Conservation (phyloP, 2,797 vertebrate species). For the Crypturellus tataupa region DNA sequence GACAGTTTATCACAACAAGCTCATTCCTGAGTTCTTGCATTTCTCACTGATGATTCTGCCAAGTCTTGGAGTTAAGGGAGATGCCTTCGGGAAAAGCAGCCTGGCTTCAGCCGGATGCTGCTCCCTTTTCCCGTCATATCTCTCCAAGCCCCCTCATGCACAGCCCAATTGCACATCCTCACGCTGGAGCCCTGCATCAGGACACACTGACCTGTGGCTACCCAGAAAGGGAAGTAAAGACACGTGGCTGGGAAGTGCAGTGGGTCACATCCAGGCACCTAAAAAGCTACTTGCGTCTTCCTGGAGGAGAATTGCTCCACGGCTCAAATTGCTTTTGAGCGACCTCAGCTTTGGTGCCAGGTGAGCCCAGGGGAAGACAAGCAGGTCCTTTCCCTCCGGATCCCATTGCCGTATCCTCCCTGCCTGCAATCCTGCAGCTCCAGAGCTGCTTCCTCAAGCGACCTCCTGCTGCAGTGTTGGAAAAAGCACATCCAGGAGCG, state of each 20-base stretch:
- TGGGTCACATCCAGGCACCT: neutral
- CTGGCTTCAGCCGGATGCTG: neutral
- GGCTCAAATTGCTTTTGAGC: neutral
- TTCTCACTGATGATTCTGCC: neutral
- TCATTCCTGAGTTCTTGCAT: neutral
- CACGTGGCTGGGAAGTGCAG: neutral
- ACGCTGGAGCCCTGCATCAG: neutral
- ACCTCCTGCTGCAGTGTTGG: neutral
- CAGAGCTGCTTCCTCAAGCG: neutral
- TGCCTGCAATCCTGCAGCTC: neutral
- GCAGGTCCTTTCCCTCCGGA: neutral
- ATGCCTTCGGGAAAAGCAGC: neutral
- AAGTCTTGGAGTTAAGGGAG: neutral
- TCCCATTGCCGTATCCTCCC: neutral
- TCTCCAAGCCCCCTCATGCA: neutral
- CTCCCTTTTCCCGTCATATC: neutral
- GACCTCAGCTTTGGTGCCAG: accelerated
- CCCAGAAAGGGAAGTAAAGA: neutral
- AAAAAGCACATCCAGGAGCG: neutral
- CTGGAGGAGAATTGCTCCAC: neutral
- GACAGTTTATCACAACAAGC: neutral
- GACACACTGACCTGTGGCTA: neutral
- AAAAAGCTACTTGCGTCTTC: neutral
- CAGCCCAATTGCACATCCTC: neutral
- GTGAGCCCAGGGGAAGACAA: neutral